Conservation (phyloP, 2,113 vertebrate species). For the Elachura formosa region DNA sequence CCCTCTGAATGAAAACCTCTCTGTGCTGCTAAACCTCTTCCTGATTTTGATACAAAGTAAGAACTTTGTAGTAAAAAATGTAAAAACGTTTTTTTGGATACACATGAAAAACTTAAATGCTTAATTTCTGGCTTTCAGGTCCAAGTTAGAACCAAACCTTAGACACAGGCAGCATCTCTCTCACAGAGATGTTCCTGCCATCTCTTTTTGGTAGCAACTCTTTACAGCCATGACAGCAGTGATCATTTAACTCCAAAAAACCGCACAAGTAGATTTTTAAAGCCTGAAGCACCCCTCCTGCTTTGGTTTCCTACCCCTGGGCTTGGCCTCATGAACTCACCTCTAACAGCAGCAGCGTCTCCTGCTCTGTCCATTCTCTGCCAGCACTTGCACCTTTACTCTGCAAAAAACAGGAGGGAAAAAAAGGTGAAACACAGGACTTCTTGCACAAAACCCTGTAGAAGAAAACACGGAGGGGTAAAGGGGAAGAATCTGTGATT, state of each 20-base stretch:
- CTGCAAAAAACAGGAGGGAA: conserved; percentile 12
- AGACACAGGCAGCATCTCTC: background rate
- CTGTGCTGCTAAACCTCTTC: background rate
- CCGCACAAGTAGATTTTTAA: accelerated
- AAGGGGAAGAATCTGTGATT: background rate
- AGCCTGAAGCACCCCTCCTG: accelerated
- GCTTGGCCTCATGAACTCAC: conserved; percentile 62
- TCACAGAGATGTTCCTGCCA: background rate
- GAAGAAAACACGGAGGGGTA: background rate
- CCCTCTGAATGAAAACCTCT: background rate
- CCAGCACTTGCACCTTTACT: conserved; percentile 84
- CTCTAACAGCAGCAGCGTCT: conserved; percentile 91
- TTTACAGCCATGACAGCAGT: accelerated
- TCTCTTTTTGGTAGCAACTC: background rate
- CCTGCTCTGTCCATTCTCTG: conserved; percentile 96
- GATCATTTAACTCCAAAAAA: too few relatives aligned
- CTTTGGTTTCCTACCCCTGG: background rate
- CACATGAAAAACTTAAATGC: too few relatives aligned
- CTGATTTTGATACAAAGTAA: accelerated
- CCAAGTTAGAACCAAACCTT: background rate
- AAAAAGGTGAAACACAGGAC: background rate
- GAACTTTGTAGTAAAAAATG: too few relatives aligned
- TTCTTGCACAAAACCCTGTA: background rate
- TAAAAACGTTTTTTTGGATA: too few relatives aligned
- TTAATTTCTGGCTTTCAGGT: background rate